Evolutionary conservation across 2,888 invertebrate species (phyloP).

Genomic region (Drosophila subquinaria): DNA sequence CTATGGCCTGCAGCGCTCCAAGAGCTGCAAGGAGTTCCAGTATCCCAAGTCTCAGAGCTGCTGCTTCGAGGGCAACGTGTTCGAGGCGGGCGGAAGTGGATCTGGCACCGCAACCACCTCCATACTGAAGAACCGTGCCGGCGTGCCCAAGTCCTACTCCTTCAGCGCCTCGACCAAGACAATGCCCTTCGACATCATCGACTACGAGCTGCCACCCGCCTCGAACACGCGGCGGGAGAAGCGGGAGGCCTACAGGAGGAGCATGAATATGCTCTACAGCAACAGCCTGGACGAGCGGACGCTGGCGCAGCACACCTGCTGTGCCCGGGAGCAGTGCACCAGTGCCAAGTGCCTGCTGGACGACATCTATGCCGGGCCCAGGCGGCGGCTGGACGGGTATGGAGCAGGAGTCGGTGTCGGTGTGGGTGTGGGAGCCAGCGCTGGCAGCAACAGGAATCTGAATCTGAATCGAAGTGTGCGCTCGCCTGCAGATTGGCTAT

Average conservation of each 20-base stretch:
- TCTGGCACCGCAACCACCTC: slow-evolving; percentile 67
- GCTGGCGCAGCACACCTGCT: slow-evolving; percentile 79
- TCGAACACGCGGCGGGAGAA: slow-evolving; percentile 80
- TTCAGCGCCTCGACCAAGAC: slow-evolving; percentile 84
- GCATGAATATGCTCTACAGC: slow-evolving; percentile 82
- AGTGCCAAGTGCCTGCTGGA: slow-evolving; percentile 83
- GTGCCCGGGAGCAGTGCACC: slow-evolving; percentile 84
- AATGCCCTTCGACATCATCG: slow-evolving; percentile 85
- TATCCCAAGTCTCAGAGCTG: slow-evolving; percentile 85
- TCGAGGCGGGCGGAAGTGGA: slow-evolving; percentile 63
- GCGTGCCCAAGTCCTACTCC: slow-evolving; percentile 85
- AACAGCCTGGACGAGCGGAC: slow-evolving; percentile 77
- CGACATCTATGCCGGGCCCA: slow-evolving; percentile 31
- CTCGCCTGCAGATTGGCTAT: slow-evolving; percentile 83
- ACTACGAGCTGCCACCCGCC: slow-evolving; percentile 84
- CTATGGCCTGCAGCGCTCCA: slow-evolving; percentile 83
- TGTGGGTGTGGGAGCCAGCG: slow-evolving; percentile 33
- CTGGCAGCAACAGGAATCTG: slow-evolving; percentile 80
- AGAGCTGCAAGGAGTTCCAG: slow-evolving; percentile 85
- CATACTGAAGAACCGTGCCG: slow-evolving; percentile 80
- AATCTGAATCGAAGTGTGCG: slow-evolving; percentile 67
- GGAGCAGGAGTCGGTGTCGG: not conserved
- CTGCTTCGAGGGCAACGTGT: slow-evolving; percentile 83
- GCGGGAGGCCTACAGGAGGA: slow-evolving; percentile 82
- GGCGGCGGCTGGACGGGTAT: slow-evolving; percentile 50